Evolutionary conservation across 2,797 vertebrate genomes (phyloP).

Genomic region (Epinephelus awoara): DNA sequence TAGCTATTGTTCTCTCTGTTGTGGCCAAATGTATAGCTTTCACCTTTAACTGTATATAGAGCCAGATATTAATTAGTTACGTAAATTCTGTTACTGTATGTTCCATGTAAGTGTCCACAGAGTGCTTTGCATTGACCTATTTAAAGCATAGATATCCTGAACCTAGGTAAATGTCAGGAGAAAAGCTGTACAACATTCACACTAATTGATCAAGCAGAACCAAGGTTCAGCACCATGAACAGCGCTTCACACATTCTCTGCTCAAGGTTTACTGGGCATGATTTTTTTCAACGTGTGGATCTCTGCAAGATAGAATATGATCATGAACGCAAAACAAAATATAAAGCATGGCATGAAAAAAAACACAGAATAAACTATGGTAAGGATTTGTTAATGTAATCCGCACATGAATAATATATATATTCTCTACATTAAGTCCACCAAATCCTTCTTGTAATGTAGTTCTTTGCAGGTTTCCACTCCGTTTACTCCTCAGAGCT

Average conservation of each 20-base stretch:
- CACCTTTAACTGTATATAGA: conserved; percentile 1
- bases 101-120: conserved; percentile 23
- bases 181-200: conserved; percentile 4
- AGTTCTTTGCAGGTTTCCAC: conserved; percentile 1
- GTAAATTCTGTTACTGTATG: neutral
- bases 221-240: conserved; percentile 64
- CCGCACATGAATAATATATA: too few relatives aligned
- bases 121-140: conserved; percentile 20
- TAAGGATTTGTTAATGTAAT: neutral
- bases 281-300: neutral
- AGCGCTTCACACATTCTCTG: conserved; percentile 11
- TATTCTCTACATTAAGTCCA: neutral
- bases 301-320: neutral
- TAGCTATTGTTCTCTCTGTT: neutral
- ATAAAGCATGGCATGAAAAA: neutral
- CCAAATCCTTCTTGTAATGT: neutral
- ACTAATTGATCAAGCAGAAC: neutral
- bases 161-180: conserved; percentile 8
- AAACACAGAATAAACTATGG: neutral
- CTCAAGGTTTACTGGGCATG: neutral
- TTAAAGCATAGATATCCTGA: conserved; percentile 15
- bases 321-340: neutral
- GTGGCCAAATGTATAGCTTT: neutral
- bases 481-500: conserved; percentile 13
- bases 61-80: neutral